Evolutionary conservation across 2,797 vertebrate species (phyloP), one percentile per base, ranked within the genome.

Genomic region (Danio albolineatus): DNA sequence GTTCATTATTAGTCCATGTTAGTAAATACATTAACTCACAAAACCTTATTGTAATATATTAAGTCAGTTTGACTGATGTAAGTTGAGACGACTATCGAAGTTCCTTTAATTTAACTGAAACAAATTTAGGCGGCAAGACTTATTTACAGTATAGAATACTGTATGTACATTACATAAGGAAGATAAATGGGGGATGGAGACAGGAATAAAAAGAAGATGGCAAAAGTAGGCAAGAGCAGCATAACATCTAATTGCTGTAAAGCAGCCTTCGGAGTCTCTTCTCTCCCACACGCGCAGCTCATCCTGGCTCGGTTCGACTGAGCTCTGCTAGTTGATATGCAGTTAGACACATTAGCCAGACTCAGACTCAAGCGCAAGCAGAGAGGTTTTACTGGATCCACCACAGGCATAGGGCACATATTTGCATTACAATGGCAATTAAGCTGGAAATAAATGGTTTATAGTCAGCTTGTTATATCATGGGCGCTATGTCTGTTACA

Each of bases 171-270:
- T 82, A 48, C 82, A 78, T 65, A 38, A 56, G 43, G 57, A 49
- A 16, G 21, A 56, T 60, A 59, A 73, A 67, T 10, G 46, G 51
- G 61, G 36, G 69, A 60, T 74, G 78, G 77, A 85, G 82, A 76
- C 4, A 28, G 28, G 28, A 1, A 36, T 46, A 65, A 77, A 64
- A 76, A 38, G 12, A 59, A 36, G 81, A 79, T 86, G 79, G 81
- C 76, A 82, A 87, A 81, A 13, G 79, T 54, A 51, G 67, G 70
- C 17, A 79, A 54, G 16, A 72, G 77, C 60, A 60, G 71, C 43
- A 19, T 64, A 76, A 73, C 48, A 87, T 89, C 88, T 91, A 89
- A 92, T 90, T 91, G 88, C 88, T 86, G 86, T 90, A 88, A 89
- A 92, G 88, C 83, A 84, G 87, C 70, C 89, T 83, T 85, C 3